Conservation (phyloP, 2,888 invertebrate species). For the Myathropa florea region DNA sequence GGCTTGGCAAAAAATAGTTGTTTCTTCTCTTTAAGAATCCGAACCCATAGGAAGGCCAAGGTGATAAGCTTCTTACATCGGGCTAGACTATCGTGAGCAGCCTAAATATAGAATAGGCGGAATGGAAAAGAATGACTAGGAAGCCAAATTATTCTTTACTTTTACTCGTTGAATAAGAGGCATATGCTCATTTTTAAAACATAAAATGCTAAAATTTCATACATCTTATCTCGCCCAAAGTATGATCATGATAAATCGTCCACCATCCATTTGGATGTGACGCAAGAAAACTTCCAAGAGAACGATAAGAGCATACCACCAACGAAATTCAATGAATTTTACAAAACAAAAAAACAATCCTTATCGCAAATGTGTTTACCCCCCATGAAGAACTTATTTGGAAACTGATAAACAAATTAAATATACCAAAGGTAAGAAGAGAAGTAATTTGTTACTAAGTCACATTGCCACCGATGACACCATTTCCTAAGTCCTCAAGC, state of each 20-base stretch:
- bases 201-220: not conserved
- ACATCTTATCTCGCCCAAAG: not conserved
- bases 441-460: slow-evolving; percentile 17
- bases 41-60: too few species aligned
- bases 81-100: too few species aligned
- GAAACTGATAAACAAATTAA: not conserved
- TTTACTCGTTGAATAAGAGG: not conserved
- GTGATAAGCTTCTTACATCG: too few species aligned
- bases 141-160: too few species aligned
- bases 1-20: too few species aligned
- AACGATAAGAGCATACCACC: not conserved
- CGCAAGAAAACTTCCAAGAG: not conserved
- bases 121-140: not conserved
- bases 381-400: slow-evolving; percentile 1
- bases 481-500: not conserved
- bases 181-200: not conserved
- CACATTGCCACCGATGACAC: not conserved
- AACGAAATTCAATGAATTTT: not conserved
- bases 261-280: not conserved
- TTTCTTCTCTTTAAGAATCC: too few species aligned
- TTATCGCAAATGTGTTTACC: not conserved
- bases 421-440: not conserved
- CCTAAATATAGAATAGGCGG: too few species aligned
- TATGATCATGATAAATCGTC: not conserved
- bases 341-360: not conserved